Base-by-base conservation (phyloP, 2,113 vertebrate genomes). In the Mystacornis crossleyi region DNA sequence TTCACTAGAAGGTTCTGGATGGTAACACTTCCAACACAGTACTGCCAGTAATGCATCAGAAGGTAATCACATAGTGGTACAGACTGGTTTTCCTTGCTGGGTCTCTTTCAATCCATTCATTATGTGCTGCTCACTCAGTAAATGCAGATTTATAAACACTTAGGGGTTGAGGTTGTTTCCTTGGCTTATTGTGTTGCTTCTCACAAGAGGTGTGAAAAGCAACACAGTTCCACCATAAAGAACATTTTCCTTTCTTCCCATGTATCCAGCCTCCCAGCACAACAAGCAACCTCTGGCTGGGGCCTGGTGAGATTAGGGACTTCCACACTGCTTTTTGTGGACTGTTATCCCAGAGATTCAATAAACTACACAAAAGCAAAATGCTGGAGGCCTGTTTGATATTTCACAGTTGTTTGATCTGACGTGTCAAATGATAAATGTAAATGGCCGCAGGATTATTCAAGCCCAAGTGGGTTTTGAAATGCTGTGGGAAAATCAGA, bases 111-210 rank as follows among this genome's bases (percentile, higher is more conserved):
- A 1, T 62, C 31, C 53, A 1, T 29, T 33, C 8, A 5, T 60
- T 74, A 9, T 5, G 8, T 15, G 4, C 33, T 71, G 47, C 40
- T 81, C 66, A 42, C 34, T 24, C n/a, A 12, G 38, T 42, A 61
- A 66, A 70, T 42, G 58, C 16, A 25, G 51, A 50, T 81, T 57
- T 74, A 36, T 17, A 77, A 73, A 64, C 48, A 98, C 98, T 98
- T 84, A 98, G 98, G 42, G 93, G 95, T 82, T 96, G 54, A 29
- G 98, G 98, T 25, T 98, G 96, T 81, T 97, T 94, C 65, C 75
- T 93, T 64, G 60, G 74, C 31, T 93, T 74, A 42, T 96, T 95
- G 9, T 91, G 87, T 53, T 94, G 88, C 57, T 80, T 95, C 70
- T 96, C 97, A 75, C 72, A 91, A 43, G 83, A 93, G 54, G 94